Evolutionary conservation across 2,797 vertebrate species (phyloP), one percentile per base, ranked within the genome.

Genomic region (Buceros bicornis): DNA sequence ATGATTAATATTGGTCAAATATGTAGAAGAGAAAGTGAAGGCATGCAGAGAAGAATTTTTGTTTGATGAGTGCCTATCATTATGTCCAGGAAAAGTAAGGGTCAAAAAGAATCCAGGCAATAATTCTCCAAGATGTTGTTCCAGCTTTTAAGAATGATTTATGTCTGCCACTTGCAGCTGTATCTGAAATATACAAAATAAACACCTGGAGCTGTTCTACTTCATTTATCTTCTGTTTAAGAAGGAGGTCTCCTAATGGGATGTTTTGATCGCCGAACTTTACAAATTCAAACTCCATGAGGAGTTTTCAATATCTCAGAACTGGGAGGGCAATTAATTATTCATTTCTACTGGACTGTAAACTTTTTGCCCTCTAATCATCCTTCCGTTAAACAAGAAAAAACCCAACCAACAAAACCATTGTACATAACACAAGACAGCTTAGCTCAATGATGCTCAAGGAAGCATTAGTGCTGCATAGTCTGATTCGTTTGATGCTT

Each of bases 401-500:
- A 45, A n/a, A 90, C 20, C 13, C 22, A 40, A 40, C 37, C 37
- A 40, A 40, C 47, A 17, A 60, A 42, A 79, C 73, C 67, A 42
- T 58, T 83, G 9, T 64, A 74, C 13, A 81, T 88, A 96, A 94
- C 67, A 92, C 64, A 60, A 79, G 72, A 70, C 60, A 89, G 19
- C 25, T 93, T 93, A 83, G 50, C 47, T 93, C 66, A 53, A 13
- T 67, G 70, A 73, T 88, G 54, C 35, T 80, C 76, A 82, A 1
- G 69, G 54, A 94, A 93, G 65, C 33, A 90, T 95, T 91, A 95
- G 26, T 60, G 43, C 25, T 80, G 62, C 70, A 95, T 92, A 95
- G 91, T 92, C 61, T 96, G 74, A 94, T 94, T 95, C 1, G 7
- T 88, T 85, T 95, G 73, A 89, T 87, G 82, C 53, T 93, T 97